A percentile compares a stretch with the other conserved stretches of the same genome.
Evolutionary conservation across 2,888 invertebrate genomes (phyloP).

Genomic region (Latrodectus elegans): DNA sequence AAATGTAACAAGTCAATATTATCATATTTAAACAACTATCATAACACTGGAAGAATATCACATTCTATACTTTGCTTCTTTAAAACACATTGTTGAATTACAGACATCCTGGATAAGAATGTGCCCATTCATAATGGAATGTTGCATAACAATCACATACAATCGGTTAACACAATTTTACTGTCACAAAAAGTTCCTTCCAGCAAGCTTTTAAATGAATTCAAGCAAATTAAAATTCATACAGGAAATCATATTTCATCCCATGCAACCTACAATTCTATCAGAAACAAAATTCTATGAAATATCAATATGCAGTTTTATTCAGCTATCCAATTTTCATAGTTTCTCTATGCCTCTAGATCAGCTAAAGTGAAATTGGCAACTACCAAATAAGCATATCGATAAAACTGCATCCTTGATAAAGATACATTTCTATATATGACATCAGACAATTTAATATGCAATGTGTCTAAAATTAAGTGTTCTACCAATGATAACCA

Average conservation of each 20-base stretch:
- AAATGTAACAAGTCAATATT: constrained; percentile 65
- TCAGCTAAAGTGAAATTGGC: not conserved
- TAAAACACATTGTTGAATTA: constrained; percentile 9
- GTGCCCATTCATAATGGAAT: constrained; percentile 8
- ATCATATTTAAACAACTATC: constrained; percentile 63
- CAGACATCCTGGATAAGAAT: constrained; percentile 5
- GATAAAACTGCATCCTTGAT: not conserved
- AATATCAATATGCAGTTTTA: constrained; percentile 4
- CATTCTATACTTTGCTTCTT: constrained; percentile 23
- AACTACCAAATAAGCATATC: not conserved
- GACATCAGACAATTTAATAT: not conserved
- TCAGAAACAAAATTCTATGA: not conserved
- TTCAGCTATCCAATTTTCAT: not conserved
- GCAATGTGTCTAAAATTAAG: constrained; percentile 1
- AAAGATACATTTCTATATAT: not conserved
- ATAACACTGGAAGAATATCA: constrained; percentile 61
- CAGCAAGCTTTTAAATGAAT: not conserved
- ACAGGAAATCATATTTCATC: not conserved
- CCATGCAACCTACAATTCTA: not conserved
- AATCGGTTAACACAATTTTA: not conserved
- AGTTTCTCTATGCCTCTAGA: not conserved
- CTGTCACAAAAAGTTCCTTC: not conserved
- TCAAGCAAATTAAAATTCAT: not conserved
- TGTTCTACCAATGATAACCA: constrained; percentile 31
- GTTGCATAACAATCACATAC: not conserved